Conservation (phyloP, 35 echinoderm and acorn worm genomes). For the Apostichopus parvimensis region DNA sequence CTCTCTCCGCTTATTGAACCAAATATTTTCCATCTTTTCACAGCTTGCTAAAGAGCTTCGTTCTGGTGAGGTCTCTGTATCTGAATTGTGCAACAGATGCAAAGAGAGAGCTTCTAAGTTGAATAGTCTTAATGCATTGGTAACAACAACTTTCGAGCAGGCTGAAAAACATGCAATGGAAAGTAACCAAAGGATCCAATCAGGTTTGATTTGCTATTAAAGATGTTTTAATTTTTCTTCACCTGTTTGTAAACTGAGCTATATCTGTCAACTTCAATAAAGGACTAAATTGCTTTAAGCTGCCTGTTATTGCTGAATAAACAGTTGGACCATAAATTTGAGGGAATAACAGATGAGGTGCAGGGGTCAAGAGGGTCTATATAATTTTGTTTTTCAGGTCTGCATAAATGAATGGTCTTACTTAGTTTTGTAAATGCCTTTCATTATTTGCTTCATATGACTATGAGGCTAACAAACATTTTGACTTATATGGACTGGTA, state of each 20-base stretch:
- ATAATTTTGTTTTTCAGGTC: too few relatives aligned
- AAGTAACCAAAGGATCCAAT: conserved; percentile 30
- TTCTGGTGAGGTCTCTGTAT: conserved; percentile 26
- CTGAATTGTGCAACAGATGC: conserved; percentile 61
- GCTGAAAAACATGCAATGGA: conserved; percentile 57
- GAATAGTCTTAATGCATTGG: conserved; percentile 66
- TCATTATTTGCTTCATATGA: too few relatives aligned
- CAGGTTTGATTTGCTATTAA: conserved; percentile 36
- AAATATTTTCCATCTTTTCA: neutral
- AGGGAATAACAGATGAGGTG: too few relatives aligned
- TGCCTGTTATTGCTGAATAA: neutral
- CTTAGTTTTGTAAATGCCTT: too few relatives aligned
- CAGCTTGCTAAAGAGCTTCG: conserved; percentile 58
- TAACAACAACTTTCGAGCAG: conserved; percentile 62
- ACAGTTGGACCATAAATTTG: too few relatives aligned
- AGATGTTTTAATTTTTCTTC: too few relatives aligned
- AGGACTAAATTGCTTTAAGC: neutral
- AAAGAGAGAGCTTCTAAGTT: conserved; percentile 44
- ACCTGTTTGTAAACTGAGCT: neutral
- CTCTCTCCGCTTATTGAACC: too few relatives aligned
- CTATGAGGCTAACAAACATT: too few relatives aligned
- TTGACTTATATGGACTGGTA: too few relatives aligned
- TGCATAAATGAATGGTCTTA: too few relatives aligned
- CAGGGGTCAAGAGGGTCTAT: neutral
- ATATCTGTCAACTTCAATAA: neutral